Base-by-base conservation (phyloP, 2,113 vertebrate species). In the Cebus imitator region DNA sequence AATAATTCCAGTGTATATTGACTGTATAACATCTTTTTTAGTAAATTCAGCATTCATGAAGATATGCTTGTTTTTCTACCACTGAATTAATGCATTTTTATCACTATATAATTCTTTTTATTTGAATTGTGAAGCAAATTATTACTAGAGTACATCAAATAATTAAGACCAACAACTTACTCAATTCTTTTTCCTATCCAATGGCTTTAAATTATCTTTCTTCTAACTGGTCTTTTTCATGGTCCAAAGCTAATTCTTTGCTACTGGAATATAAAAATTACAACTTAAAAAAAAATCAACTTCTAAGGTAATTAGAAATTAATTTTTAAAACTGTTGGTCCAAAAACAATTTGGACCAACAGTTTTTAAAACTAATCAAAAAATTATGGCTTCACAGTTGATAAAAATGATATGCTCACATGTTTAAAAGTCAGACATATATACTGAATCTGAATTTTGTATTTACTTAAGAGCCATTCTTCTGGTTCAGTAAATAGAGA, bases 401-500 rank as follows among this genome's bases (percentile, higher is more conserved):
- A 55, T 12, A 95, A 96, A 85, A 92, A 82, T 86, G 2, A n/a
- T 96, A 25, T 8, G 30, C 55, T 52, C 91, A 8, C n/a, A 66
- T 81, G 6, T 93, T 81, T 80, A 61, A 87, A 86, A 86, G 21
- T 94, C 40, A 86, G 17, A n/a, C 30, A 13, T 87, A 70, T 94
- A 8, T 86, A 78, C 17, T 86, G 27, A 96, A 70, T 93, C 17
- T 83, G 23, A 95, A 70, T 93, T 91, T 94, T 78, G 66, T 90
- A 80, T 84, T 81, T 89, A 88, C 72, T 86, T 94, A 82, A 72
- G 75, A 93, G 1, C 25, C 27, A 86, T 95, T 95, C 25, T 93
- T 94, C n/a, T 97, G 55, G 21, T 85, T 87, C n/a, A 84, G 27
- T 84, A 93, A 90, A 91, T 61, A 84, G 43, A 80, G 40, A 64